Evolutionary conservation across 2,797 vertebrate genomes (phyloP), one percentile per base, ranked within the genome.

Genomic region (Galaxias olidus): DNA sequence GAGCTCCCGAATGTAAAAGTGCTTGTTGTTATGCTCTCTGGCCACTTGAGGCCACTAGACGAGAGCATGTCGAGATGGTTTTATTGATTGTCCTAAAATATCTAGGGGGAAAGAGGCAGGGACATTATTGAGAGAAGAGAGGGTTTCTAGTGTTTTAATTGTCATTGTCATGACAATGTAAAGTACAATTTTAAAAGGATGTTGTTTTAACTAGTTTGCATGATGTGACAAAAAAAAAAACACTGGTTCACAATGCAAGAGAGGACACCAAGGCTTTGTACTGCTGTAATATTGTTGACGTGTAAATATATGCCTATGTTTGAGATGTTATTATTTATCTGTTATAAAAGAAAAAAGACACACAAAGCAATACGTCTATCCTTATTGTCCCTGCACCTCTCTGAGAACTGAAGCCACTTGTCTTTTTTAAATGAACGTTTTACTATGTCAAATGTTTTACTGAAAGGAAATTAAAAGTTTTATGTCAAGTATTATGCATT

Each of bases 321-420:
- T 94, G 93, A 91, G 90, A 93, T 94, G 93, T 90, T 93, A 92
- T 93, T 94, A 96, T 95, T 95, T 94, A 95, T 95, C 93, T 86
- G 85, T 93, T 93, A 92, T 92, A 86, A 84, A 58, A 71, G 79
- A 92, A 62, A 52, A 66, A 55, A 73, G 63, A 66, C 74, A 63
- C 72, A 82, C 69, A 77, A 85, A 90, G 88, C 87, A 90, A 88
- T 88, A 89, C 47, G 76, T 87, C 68, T 84, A 81, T 80, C 76
- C 55, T 81, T 1, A 79, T 89, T 79, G 76, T 59, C 74, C 69
- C 68, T 40, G 42, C 51, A 14, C 15, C 77, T 67, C 59, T 76
- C 61, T 57, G 63, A 81, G 63, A 70, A 77, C 78, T 82, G 72
- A 84, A 82, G 74, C 77, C 69, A 80, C 72, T 49, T 17, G 59